Conservation (phyloP, 2,888 invertebrate genomes). For the Pediacus dermestoides region DNA sequence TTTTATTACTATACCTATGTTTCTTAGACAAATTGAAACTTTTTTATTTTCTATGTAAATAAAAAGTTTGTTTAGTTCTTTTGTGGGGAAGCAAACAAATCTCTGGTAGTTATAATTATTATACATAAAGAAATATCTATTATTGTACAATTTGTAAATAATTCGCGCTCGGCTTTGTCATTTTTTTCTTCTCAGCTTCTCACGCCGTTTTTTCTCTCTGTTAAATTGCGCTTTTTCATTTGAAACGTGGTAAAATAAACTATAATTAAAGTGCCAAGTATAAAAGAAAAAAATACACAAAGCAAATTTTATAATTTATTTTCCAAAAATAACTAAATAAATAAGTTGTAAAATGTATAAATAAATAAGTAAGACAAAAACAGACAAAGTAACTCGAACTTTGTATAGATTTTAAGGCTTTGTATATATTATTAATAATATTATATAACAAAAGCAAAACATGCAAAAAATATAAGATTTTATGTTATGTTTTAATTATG, state of each 20-base stretch:
- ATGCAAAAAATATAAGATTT: constrained; percentile 10
- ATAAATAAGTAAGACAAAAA: constrained; percentile 30
- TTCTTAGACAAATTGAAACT: too few species aligned
- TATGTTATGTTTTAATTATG: constrained; percentile 18
- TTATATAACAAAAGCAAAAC: constrained; percentile 8
- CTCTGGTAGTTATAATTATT: too few species aligned
- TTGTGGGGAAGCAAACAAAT: too few species aligned
- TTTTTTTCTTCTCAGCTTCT: too few species aligned
- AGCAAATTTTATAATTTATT: constrained; percentile 23
- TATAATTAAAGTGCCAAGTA: constrained; percentile 35
- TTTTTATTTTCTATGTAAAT: too few species aligned
- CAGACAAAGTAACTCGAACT: too few species aligned
- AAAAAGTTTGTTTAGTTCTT: too few species aligned
- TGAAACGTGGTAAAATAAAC: constrained; percentile 1
- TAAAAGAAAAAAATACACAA: too few species aligned
- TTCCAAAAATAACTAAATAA: constrained; percentile 20
- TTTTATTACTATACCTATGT: too few species aligned
- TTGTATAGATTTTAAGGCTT: constrained; percentile 8
- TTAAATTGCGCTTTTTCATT: constrained; percentile 11
- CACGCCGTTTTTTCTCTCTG: constrained; percentile 8
- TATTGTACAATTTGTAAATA: too few species aligned
- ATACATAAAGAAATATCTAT: too few species aligned
- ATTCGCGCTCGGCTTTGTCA: too few species aligned
- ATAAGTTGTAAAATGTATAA: constrained; percentile 33
- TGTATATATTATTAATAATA: constrained; percentile 6